A percentile compares a stretch with the other conserved stretches of the same genome.
Evolutionary conservation across 1,140 invertebrate species (phyloP).

Genomic region (Drosophila repletoides): DNA sequence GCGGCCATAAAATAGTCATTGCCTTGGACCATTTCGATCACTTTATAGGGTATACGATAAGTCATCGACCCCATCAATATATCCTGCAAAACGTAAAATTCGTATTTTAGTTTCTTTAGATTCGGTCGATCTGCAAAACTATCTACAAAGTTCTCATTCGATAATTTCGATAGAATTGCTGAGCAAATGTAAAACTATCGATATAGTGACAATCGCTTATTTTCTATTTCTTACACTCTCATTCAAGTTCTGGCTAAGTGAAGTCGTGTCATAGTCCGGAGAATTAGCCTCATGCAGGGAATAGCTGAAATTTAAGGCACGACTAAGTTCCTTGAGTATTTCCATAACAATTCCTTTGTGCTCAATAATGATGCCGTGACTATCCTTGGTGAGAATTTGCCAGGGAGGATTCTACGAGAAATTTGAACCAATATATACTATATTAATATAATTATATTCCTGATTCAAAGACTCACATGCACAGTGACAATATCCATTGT

Average conservation of each 20-base stretch:
- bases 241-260: conserved; percentile 24
- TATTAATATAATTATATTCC: conserved; percentile 57
- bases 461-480: conserved; percentile 69
- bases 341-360: conserved; percentile 90
- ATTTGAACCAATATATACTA: conserved; percentile 68
- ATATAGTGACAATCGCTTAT: too few species aligned
- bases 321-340: conserved; percentile 89
- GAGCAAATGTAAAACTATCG: too few species aligned
- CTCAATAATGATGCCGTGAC: conserved; percentile 84
- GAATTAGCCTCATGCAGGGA: conserved; percentile 53
- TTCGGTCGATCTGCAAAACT: too few species aligned
- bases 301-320: conserved; percentile 92
- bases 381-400: conserved; percentile 87
- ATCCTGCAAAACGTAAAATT: conserved; percentile 27
- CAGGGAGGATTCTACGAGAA: conserved; percentile 91
- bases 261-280: conserved; percentile 19
- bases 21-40: conserved; percentile 59
- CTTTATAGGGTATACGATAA: conserved; percentile 61
- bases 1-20: conserved; percentile 87
- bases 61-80: conserved; percentile 65
- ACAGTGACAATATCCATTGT: conserved; percentile 86
- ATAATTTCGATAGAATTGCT: too few species aligned
- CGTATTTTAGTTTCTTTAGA: background rate
- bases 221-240: conserved; percentile 41
- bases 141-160: too few species aligned